These are phyloP conservation scores for Holocentrus rufus DNA, from an alignment of 2,797 vertebrate species.

Conservation along the genomic window DNA sequence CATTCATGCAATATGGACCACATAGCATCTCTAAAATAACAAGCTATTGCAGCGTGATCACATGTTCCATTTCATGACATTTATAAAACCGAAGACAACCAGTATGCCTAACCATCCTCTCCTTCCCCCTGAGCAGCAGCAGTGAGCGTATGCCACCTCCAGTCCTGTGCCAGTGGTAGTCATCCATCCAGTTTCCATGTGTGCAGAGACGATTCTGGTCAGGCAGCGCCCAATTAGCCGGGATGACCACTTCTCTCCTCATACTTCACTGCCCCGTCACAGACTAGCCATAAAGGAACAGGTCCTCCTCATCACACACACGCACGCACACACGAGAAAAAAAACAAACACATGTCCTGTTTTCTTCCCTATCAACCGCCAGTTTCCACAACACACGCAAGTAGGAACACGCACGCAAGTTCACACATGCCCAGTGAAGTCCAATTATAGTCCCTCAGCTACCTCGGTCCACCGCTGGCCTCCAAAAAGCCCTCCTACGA, in stretches of 20 bases:
- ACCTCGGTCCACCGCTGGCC: constrained; percentile 5
- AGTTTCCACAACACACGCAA: constrained; percentile 21
- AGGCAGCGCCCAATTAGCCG: constrained; percentile 30
- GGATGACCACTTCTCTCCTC: constrained; percentile 63
- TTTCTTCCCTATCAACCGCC: constrained; percentile 48
- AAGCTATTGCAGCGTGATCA: constrained; percentile 52
- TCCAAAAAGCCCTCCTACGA: constrained; percentile 8
- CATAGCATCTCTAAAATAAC: constrained; percentile 32
- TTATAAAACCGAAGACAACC: neutral
- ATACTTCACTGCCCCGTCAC: constrained; percentile 47
- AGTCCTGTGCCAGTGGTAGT: constrained; percentile 34
- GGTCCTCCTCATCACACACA: constrained; percentile 33
- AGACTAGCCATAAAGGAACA: constrained; percentile 37
- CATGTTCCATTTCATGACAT: constrained; percentile 47
- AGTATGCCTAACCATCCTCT: constrained; percentile 8
- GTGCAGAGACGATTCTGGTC: constrained; percentile 25
- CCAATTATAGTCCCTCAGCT: constrained; percentile 23
- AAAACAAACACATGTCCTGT: constrained; percentile 38
- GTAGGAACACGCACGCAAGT: constrained; percentile 15
- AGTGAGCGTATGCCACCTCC: constrained; percentile 32
- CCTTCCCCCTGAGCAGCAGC: constrained; percentile 51
- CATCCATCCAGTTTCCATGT: constrained; percentile 60
- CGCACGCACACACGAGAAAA: constrained; percentile 25
- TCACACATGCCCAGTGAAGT: constrained; percentile 7
- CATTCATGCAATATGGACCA: constrained; percentile 36